Percentiles rank a stretch among this genome's conserved stretches.
Conservation (phyloP, 2,113 vertebrate genomes). For the Choloepus hoffmanni region DNA sequence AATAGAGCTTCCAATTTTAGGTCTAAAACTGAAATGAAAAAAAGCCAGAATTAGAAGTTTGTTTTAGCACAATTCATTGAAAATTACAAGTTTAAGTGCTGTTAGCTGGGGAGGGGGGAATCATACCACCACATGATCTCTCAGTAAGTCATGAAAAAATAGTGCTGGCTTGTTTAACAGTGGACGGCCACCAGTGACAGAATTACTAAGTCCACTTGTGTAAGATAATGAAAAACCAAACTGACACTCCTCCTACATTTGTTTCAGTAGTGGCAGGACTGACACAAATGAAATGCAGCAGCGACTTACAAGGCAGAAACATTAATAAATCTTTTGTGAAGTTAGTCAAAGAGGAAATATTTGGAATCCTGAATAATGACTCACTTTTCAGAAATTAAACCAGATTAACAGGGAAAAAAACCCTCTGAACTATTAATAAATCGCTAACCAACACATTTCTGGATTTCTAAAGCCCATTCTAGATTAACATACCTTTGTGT, state of each 20-base stretch:
- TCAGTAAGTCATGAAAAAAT: conserved; percentile 60
- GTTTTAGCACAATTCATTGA: conserved; percentile 78
- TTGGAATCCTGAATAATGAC: conserved; percentile 52
- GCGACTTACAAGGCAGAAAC: conserved; percentile 1
- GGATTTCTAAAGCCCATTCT: conserved; percentile 24
- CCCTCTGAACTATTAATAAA: conserved; percentile 42
- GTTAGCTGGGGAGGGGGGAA: not conserved
- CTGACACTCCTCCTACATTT: not conserved
- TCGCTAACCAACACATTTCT: conserved; percentile 43
- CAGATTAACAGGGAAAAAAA: not conserved
- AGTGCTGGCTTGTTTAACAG: conserved; percentile 41
- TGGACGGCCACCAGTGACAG: not conserved
- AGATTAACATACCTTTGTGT: conserved; percentile 54
- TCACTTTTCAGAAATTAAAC: conserved; percentile 69
- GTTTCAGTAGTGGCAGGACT: not conserved
- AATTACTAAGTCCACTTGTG: conserved; percentile 44
- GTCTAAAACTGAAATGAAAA: conserved; percentile 73
- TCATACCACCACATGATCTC: conserved; percentile 60
- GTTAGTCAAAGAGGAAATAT: conserved; percentile 47
- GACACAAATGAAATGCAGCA: conserved; percentile 38
- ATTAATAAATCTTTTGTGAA: conserved; percentile 18
- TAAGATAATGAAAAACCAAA: conserved; percentile 15
- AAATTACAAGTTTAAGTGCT: conserved; percentile 72
- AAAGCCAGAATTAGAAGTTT: conserved; percentile 74
- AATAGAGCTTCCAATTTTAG: conserved; percentile 79